Percentiles rank a stretch among this genome's conserved stretches.
phyloP scores from a whole-genome alignment of 2,113 vertebrate species.

The Apteryx owenii region DNA sequence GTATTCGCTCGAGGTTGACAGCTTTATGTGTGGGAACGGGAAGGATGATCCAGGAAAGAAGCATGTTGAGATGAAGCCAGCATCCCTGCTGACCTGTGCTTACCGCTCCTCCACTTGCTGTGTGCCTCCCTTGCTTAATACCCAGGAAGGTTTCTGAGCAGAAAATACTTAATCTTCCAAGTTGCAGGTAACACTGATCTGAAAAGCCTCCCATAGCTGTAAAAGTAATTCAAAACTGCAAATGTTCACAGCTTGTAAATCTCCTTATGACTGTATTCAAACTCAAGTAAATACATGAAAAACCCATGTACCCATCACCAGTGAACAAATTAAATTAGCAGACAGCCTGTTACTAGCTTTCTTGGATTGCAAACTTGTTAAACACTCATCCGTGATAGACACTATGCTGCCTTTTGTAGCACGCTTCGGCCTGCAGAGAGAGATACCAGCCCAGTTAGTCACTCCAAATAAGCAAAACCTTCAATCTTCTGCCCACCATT shows the following conservation, averaged over 20 bases:
- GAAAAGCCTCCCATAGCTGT: slow-evolving; percentile 6
- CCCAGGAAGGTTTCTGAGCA: not conserved
- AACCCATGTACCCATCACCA: not conserved
- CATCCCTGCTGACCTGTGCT: not conserved
- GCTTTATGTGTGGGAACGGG: not conserved
- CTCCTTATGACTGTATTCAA: not conserved
- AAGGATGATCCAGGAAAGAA: not conserved
- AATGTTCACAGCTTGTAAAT: slow-evolving; percentile 16
- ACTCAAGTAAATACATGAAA: not conserved
- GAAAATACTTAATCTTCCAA: slow-evolving; percentile 7
- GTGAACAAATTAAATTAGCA: not conserved
- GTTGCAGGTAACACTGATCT: not conserved
- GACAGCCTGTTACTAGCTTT: not conserved
- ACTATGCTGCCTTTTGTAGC: not conserved
- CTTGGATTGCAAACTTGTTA: not conserved
- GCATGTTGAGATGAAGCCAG: not conserved
- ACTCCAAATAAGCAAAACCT: slow-evolving; percentile 12
- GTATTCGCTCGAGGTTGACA: not conserved
- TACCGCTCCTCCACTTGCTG: not conserved
- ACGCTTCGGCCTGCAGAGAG: not conserved
- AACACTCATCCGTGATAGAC: not conserved
- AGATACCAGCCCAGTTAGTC: not conserved
- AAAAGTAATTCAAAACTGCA: not conserved
- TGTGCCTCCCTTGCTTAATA: not conserved
- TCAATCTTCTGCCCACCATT: not conserved